phyloP scores from a whole-genome alignment of 1,140 invertebrate species.

The Rhopalosiphum maidis region DNA sequence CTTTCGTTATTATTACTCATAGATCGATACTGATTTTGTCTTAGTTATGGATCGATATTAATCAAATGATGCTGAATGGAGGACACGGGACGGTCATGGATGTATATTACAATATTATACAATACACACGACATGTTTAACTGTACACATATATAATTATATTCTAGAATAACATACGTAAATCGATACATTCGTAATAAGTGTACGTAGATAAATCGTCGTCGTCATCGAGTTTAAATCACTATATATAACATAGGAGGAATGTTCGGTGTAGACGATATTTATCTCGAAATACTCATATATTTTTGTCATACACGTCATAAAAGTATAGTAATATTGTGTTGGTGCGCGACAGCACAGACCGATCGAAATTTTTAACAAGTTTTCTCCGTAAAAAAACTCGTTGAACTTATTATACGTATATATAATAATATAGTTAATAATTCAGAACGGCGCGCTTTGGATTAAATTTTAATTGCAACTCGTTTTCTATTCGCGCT shows the following conservation, averaged over 20 bases:
- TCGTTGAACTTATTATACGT: slow-evolving; percentile 1
- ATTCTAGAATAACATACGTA: neutral
- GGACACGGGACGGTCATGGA: neutral
- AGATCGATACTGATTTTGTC: neutral
- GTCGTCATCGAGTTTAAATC: neutral
- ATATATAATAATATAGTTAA: neutral
- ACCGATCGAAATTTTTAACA: slow-evolving; percentile 4
- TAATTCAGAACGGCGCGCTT: slow-evolving; percentile 24
- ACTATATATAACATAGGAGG: neutral
- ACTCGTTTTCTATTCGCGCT: slow-evolving; percentile 20
- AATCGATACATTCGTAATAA: neutral
- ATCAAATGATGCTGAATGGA: neutral
- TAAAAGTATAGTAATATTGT: slow-evolving; percentile 19
- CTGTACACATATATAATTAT: neutral
- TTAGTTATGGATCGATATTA: neutral
- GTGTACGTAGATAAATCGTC: neutral
- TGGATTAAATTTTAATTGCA: slow-evolving; percentile 35
- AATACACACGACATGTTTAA: neutral
- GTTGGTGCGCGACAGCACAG: neutral
- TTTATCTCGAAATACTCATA: neutral
- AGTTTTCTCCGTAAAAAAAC: neutral
- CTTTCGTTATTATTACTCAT: neutral
- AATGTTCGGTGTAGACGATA: neutral
- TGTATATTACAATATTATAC: neutral
- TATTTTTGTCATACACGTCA: slow-evolving; percentile 16